Evolutionary conservation across 2,888 invertebrate genomes (phyloP).

Genomic region (Tenthredo scrophulariae): DNA sequence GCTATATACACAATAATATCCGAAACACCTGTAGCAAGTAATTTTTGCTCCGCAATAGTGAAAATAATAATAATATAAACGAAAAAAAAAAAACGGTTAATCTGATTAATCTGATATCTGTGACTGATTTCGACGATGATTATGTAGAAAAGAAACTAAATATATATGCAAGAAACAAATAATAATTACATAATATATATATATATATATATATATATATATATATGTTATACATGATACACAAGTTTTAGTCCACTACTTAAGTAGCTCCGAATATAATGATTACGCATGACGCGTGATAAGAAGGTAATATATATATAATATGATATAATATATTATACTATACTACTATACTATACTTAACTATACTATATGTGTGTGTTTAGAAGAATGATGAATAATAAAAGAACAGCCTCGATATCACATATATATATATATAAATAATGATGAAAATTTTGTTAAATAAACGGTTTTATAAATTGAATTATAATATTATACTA

Average conservation of each 20-base stretch:
- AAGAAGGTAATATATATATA: background rate
- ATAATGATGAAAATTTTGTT: too few species aligned
- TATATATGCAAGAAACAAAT: background rate
- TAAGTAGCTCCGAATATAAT: background rate
- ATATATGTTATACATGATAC: background rate
- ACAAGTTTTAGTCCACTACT: background rate
- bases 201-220: too few species aligned
- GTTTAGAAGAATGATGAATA: background rate
- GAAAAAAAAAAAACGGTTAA: background rate
- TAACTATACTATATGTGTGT: background rate
- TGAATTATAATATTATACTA: background rate
- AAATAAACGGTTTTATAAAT: too few species aligned
- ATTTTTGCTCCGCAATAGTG: background rate
- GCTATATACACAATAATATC: background rate
- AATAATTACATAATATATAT: background rate
- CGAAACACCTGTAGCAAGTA: background rate
- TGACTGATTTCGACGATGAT: background rate
- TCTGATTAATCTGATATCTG: background rate
- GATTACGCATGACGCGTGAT: background rate
- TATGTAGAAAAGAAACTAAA: background rate
- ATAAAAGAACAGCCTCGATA: background rate
- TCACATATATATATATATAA: too few species aligned
- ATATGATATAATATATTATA: background rate
- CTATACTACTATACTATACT: background rate
- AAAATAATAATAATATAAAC: too few species aligned